Evolutionary conservation across 2,797 vertebrate species (phyloP), one percentile per base, ranked within the genome.

Genomic region (Pterois miles): DNA sequence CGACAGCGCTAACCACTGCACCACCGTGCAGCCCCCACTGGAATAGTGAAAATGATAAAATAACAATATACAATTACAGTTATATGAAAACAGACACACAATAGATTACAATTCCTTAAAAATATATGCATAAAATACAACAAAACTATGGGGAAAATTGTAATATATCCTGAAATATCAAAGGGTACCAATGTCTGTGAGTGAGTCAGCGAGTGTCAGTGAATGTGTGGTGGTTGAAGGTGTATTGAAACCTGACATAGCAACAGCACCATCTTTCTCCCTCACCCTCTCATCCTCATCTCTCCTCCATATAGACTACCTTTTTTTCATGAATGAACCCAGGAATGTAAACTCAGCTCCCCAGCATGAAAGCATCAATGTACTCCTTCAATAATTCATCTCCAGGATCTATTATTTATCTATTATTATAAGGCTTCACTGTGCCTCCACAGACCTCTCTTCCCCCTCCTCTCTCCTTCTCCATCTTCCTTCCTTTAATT

Each of bases 241-340:
- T 60, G 46, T 54, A 36, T 13, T 59, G 43, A 78, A 75, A 66
- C 27, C 71, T 70, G 82, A 73, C 79, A 71, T 71, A 53, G 64
- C 70, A 84, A 76, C 87, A 82, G 8, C 72, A 79, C 23, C 53
- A 25, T 63, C 63, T 43, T 38, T 13, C 65, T 16, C 16, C 59
- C 18, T 33, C 62, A 20, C 48, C 40, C 71, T 81, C 56, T 77
- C 69, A 67, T 52, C 52, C 34, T 34, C 46, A 65, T 52, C 11
- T 63, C 25, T 60, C 65, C 20, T 60, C 18, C 60, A 50, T 64
- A 1, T 27, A 50, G 16, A 18, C 43, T 46, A 50, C 40, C 40
- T 6, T 71, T 83, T 83, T 94, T 94, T 94, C 89, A 89, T 96
- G 94, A 96, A 96, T 95, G 95, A 93, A 92, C 78, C 62, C 67